phyloP scores from a whole-genome alignment of 2,113 vertebrate species.

The Miniopterus natalensis region DNA sequence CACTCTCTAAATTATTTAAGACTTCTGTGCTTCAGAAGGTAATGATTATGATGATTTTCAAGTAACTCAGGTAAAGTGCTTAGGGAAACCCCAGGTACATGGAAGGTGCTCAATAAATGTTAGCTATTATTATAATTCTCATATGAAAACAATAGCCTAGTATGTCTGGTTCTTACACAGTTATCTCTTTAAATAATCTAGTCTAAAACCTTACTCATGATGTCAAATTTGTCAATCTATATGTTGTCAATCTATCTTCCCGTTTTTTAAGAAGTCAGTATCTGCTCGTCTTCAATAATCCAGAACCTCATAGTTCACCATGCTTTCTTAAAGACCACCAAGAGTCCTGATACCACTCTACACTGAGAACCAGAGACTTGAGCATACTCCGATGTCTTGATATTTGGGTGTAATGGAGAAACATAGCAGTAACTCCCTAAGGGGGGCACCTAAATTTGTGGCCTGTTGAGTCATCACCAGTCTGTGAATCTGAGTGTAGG shows the following conservation, averaged over 20 bases:
- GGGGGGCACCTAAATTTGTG: background rate
- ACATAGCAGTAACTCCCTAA: background rate
- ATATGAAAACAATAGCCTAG: background rate
- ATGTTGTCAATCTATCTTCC: background rate
- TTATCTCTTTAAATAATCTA: background rate
- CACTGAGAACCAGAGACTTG: background rate
- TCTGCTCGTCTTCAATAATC: background rate
- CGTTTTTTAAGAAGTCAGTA: background rate
- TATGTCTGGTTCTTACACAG: conserved; percentile 25
- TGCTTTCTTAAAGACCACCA: background rate
- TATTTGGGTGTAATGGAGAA: background rate
- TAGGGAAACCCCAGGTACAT: background rate
- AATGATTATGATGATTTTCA: background rate
- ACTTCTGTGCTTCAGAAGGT: background rate
- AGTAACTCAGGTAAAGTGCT: background rate
- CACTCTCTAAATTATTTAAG: background rate
- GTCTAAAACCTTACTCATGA: background rate
- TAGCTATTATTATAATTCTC: conserved; percentile 5
- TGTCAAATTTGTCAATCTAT: background rate
- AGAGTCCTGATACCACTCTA: background rate
- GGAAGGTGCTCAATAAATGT: background rate
- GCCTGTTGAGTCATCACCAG: background rate
- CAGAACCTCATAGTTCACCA: background rate
- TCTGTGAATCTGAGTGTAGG: background rate
- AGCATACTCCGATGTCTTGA: background rate